Percentiles rank a stretch among this genome's conserved stretches.
These are phyloP conservation scores for Stegostoma tigrinum DNA, from an alignment of 2,113 vertebrate species.

Conservation along the genomic window DNA sequence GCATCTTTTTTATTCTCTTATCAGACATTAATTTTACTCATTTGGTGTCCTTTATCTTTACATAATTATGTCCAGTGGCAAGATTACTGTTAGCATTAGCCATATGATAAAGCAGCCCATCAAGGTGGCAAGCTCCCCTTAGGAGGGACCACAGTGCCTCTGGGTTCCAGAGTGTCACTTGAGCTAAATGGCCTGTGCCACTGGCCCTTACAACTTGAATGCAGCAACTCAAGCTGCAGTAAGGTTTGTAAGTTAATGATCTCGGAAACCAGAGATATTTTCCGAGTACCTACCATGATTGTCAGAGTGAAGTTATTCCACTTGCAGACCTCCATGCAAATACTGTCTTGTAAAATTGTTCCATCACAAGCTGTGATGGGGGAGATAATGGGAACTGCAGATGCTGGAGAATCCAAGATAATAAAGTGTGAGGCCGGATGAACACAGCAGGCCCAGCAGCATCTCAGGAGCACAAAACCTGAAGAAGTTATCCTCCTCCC, in stretches of 20 bases:
- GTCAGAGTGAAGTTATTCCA: background rate
- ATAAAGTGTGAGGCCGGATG: no score
- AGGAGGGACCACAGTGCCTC: background rate
- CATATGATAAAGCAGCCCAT: background rate
- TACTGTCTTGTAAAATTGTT: background rate
- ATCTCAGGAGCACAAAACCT: no score
- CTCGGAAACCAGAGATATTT: background rate
- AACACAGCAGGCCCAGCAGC: no score
- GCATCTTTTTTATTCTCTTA: background rate
- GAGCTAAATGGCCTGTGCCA: background rate
- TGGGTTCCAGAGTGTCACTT: background rate
- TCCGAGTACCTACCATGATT: background rate
- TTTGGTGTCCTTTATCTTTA: background rate
- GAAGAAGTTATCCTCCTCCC: no score
- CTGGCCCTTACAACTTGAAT: background rate
- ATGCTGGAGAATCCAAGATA: no score
- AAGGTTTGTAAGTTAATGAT: background rate
- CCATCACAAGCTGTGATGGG: background rate
- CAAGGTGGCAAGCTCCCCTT: background rate
- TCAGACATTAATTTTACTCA: background rate
- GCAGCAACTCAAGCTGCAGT: background rate
- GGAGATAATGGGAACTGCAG: no score
- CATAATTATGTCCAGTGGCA: background rate
- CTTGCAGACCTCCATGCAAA: background rate
- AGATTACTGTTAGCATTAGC: background rate